Percentiles rank a stretch among this genome's conserved stretches.
These are phyloP conservation scores for Erithacus rubecula DNA, from an alignment of 2,797 vertebrate species.

Conservation along the genomic window DNA sequence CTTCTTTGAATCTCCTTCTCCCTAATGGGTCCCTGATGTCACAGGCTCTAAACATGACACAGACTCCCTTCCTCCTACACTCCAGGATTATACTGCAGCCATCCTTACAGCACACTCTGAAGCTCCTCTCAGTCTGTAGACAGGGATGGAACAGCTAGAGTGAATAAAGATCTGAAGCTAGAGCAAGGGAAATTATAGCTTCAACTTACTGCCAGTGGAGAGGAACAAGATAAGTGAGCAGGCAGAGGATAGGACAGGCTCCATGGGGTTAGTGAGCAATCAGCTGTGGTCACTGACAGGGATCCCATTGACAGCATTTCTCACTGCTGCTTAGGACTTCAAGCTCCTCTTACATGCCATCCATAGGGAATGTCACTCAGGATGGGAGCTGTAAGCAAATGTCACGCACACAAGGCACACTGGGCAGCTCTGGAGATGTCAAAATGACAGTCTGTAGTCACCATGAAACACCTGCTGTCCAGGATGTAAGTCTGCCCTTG, in stretches of 20 bases:
- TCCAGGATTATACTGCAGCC: not conserved
- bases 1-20: not conserved
- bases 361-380: not conserved
- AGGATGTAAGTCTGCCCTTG: not conserved
- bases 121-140: not conserved
- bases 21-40: not conserved
- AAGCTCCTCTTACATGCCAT: not conserved
- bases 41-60: not conserved
- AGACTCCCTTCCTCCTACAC: not conserved
- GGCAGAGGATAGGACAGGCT: not conserved
- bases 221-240: not conserved
- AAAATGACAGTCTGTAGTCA: not conserved
- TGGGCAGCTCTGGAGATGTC: not conserved
- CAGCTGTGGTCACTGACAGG: not conserved
- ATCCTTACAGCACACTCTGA: not conserved
- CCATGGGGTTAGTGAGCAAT: not conserved
- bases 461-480: not conserved
- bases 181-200: not conserved
- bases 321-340: not conserved
- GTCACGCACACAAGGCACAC: accelerated
- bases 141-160: not conserved
- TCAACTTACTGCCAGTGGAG: not conserved
- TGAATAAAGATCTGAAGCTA: not conserved
- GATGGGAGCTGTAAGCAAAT: not conserved
- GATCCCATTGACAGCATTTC: not conserved